These are phyloP conservation scores for Alexandromys fortis DNA, from an alignment of 2,113 vertebrate species.

Conservation along the genomic window DNA sequence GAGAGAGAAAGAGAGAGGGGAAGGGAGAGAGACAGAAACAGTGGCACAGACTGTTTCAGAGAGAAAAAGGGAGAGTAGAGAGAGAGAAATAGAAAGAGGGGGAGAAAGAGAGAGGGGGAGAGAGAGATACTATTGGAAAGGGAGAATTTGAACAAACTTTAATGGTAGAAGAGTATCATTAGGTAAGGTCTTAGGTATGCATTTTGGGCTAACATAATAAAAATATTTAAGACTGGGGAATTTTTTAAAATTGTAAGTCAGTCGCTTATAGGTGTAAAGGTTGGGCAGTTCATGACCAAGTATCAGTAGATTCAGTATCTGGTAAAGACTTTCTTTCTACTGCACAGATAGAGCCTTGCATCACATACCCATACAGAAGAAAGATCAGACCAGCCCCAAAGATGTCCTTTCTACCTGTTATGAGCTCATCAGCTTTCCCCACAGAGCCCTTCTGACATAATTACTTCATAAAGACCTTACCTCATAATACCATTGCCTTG, in stretches of 20 bases:
- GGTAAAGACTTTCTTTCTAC: background rate
- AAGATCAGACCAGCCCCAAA: background rate
- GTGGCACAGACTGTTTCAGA: background rate
- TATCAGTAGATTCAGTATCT: background rate
- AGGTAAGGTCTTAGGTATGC: background rate
- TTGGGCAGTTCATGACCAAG: background rate
- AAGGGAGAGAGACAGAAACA: background rate
- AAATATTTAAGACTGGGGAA: background rate
- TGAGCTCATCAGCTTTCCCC: background rate
- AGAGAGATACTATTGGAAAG: background rate
- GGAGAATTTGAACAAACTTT: background rate
- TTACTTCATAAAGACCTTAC: background rate
- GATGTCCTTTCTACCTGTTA: no score
- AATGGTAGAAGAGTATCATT: background rate
- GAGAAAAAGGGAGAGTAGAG: background rate
- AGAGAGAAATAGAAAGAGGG: background rate
- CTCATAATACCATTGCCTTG: background rate
- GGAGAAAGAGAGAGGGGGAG: background rate
- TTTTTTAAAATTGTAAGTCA: background rate
- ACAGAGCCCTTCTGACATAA: background rate
- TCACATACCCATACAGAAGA: background rate
- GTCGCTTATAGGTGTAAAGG: background rate
- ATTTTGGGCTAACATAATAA: background rate
- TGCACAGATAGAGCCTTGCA: background rate
- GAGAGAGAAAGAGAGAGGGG: background rate